Percentiles rank a stretch among this genome's conserved stretches.
Evolutionary conservation across 2,113 vertebrate species (phyloP).

Genomic region (Thunnus maccoyii): DNA sequence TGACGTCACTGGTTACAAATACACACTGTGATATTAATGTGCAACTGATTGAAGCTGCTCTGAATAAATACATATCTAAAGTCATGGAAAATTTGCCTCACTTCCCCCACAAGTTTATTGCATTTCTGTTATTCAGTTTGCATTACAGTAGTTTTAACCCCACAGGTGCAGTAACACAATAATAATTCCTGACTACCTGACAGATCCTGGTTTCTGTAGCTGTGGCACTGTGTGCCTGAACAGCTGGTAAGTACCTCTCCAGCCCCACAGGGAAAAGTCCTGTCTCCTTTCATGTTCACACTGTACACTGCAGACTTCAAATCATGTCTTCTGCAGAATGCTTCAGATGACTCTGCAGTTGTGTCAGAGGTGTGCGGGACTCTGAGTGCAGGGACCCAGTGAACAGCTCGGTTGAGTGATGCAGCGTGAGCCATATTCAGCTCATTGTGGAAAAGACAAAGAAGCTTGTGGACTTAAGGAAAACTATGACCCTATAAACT

Average conservation of each 20-base stretch:
- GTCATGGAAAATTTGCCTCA: background rate
- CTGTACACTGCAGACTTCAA: constrained; percentile 48
- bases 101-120: background rate
- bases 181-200: constrained; percentile 23
- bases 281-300: constrained; percentile 61
- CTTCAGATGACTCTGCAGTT: constrained; percentile 45
- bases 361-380: constrained; percentile 14
- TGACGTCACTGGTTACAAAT: background rate
- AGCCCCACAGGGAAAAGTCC: constrained; percentile 36
- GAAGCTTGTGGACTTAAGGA: background rate
- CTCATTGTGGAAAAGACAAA: constrained; percentile 13
- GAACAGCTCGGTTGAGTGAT: constrained; percentile 20
- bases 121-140: background rate
- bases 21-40: background rate
- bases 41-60: background rate
- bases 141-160: background rate
- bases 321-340: constrained; percentile 42
- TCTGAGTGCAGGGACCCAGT: background rate
- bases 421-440: background rate
- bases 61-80: constrained; percentile 1
- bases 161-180: constrained; percentile 2
- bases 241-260: constrained; percentile 54
- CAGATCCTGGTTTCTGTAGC: constrained; percentile 18
- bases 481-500: background rate
- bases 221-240: constrained; percentile 28